These are phyloP conservation scores for Megaptera novaeangliae DNA, from an alignment of 2,113 vertebrate genomes.

Conservation along the genomic window DNA sequence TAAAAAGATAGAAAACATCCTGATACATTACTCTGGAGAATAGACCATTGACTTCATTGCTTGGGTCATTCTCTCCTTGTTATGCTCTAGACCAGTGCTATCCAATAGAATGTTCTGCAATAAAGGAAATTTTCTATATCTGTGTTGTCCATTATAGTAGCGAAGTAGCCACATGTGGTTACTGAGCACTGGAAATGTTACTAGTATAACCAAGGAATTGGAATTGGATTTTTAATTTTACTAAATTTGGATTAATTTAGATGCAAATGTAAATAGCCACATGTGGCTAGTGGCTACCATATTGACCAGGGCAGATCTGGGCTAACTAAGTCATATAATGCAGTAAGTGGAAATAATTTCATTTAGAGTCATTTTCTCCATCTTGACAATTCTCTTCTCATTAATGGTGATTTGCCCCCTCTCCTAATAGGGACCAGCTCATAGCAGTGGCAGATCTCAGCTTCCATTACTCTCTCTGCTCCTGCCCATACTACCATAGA, in stretches of 20 bases:
- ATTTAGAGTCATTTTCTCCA: not conserved
- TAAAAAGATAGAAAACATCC: not conserved
- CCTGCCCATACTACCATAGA: not conserved
- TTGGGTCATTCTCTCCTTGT: not conserved
- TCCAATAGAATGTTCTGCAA: not conserved
- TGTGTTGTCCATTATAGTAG: not conserved
- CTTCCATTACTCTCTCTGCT: not conserved
- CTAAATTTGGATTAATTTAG: not conserved
- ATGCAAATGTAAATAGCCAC: not conserved
- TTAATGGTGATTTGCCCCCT: not conserved
- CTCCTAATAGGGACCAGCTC: not conserved
- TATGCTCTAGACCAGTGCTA: not conserved
- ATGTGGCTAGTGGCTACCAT: not conserved
- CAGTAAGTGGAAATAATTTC: not conserved
- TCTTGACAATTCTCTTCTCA: not conserved
- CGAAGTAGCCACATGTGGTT: not conserved
- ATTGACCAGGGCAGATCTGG: not conserved
- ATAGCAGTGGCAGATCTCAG: not conserved
- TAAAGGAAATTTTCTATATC: not conserved
- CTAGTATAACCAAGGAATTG: not conserved
- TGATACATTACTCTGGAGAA: not conserved
- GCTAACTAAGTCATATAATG: not conserved
- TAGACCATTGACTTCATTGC: not conserved
- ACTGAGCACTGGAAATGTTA: not conserved
- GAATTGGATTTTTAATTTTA: not conserved